Percentiles rank a stretch among this genome's conserved stretches.
phyloP scores from a whole-genome alignment of 2,113 vertebrate species.

The Callipepla californica region DNA sequence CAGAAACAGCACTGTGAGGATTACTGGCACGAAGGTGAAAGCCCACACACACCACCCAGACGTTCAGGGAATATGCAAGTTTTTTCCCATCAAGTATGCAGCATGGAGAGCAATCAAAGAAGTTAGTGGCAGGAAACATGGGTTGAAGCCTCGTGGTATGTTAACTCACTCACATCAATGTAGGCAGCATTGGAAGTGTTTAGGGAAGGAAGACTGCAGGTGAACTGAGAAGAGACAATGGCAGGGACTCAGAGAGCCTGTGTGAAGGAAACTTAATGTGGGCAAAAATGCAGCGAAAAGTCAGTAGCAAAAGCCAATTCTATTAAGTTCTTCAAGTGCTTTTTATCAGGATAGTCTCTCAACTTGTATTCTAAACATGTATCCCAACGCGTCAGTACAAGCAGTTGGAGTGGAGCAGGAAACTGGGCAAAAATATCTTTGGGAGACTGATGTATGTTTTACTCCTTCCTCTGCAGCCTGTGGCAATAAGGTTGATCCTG shows the following conservation, averaged over 20 bases:
- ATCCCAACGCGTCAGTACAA: neutral
- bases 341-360: neutral
- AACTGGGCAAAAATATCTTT: neutral
- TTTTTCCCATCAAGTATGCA: neutral
- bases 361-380: neutral
- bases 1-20: neutral
- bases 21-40: neutral
- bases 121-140: neutral
- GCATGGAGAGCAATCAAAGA: neutral
- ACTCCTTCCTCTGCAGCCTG: constrained; percentile 84
- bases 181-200: neutral
- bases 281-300: neutral
- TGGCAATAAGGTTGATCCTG: constrained; percentile 97
- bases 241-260: fast-evolving
- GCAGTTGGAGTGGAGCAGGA: neutral
- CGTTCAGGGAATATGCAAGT: neutral
- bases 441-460: neutral
- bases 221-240: neutral
- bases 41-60: neutral
- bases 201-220: neutral
- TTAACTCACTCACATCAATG: neutral
- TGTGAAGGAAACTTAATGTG: neutral
- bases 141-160: neutral
- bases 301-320: neutral
- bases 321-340: neutral